Evolutionary conservation across 1,140 invertebrate genomes (phyloP).

Genomic region (Brachystomella parvula): DNA sequence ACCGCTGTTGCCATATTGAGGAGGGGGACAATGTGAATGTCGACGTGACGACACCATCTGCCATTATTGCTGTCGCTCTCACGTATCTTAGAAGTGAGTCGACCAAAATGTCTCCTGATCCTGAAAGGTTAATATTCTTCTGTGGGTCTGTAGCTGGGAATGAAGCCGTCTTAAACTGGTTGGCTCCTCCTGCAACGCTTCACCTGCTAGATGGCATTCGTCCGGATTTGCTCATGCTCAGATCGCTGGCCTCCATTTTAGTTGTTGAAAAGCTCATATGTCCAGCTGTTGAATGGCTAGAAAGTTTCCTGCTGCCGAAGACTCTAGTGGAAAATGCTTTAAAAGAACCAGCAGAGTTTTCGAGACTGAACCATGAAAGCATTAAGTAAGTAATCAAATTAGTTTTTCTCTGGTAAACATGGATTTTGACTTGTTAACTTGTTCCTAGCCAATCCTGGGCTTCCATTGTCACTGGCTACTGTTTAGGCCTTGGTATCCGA

Average conservation of each 20-base stretch:
- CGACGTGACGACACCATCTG: constrained; percentile 90
- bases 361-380: constrained; percentile 79
- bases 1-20: constrained; percentile 61
- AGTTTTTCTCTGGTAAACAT: constrained; percentile 6
- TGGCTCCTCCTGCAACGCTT: constrained; percentile 79
- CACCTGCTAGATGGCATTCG: constrained; percentile 86
- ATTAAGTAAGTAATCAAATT: constrained; percentile 64
- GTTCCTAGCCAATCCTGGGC: constrained; percentile 82
- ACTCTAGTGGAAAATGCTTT: constrained; percentile 41
- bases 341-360: constrained; percentile 55
- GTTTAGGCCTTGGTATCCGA: constrained; percentile 84
- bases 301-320: constrained; percentile 41
- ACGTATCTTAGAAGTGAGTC: constrained; percentile 55
- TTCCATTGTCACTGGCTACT: constrained; percentile 88
- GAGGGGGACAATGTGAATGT: constrained; percentile 92
- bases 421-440: constrained; percentile 18
- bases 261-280: constrained; percentile 80
- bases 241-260: constrained; percentile 68
- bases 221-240: constrained; percentile 82
- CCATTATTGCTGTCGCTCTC: constrained; percentile 84
- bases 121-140: not conserved
- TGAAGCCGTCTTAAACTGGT: constrained; percentile 81
- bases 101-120: not conserved
- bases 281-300: constrained; percentile 75
- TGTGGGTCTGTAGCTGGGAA: constrained; percentile 27